Percentiles rank a stretch among this genome's conserved stretches.
Conservation (phyloP, 2,888 invertebrate genomes). For the Polylopha cassiicola region DNA sequence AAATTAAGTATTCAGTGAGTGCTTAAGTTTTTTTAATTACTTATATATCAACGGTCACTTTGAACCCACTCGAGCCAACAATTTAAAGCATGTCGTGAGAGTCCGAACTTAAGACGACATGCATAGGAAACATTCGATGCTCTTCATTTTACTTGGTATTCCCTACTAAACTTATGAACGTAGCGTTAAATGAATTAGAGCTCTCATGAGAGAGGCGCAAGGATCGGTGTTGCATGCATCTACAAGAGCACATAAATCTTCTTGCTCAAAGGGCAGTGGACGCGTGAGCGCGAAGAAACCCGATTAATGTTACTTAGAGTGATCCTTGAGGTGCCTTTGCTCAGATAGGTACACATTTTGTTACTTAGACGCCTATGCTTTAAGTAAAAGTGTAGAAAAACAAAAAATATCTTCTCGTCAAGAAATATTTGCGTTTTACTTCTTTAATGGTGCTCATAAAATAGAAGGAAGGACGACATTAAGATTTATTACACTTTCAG, state of each 20-base stretch:
- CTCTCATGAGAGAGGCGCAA: too few relatives aligned
- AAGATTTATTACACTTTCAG: neutral
- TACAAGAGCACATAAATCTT: constrained; percentile 20
- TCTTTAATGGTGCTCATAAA: constrained; percentile 3
- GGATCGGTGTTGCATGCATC: constrained; percentile 4
- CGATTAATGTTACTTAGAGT: constrained; percentile 75
- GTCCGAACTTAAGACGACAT: too few relatives aligned
- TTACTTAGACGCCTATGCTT: constrained; percentile 68
- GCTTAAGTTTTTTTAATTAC: too few relatives aligned
- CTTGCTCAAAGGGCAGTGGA: constrained; percentile 18
- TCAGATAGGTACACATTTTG: constrained; percentile 69
- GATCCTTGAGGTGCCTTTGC: constrained; percentile 55
- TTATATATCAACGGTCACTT: too few relatives aligned
- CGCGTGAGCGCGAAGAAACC: constrained; percentile 36
- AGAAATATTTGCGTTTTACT: constrained; percentile 29
- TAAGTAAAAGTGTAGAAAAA: constrained; percentile 36
- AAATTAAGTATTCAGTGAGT: too few relatives aligned
- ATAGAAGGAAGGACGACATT: neutral
- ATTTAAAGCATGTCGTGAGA: too few relatives aligned
- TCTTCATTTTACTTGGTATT: too few relatives aligned
- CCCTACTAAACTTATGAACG: too few relatives aligned
- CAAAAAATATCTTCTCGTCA: constrained; percentile 45
- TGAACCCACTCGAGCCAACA: too few relatives aligned
- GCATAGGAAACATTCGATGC: too few relatives aligned
- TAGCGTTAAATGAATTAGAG: too few relatives aligned